Evolutionary conservation across 2,888 invertebrate genomes (phyloP).

Genomic region (Idaea dimidiata): DNA sequence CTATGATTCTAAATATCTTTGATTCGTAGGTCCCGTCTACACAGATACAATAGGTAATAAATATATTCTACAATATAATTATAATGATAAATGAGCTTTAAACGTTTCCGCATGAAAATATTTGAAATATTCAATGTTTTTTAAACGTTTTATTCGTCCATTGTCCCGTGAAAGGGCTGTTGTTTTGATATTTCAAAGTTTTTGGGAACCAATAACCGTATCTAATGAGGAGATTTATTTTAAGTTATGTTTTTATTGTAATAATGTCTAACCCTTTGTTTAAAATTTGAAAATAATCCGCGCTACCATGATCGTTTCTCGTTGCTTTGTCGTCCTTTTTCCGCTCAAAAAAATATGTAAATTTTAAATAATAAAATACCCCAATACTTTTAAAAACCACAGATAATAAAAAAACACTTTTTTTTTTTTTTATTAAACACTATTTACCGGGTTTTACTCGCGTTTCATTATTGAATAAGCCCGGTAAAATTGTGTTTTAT

Average conservation of each 20-base stretch:
- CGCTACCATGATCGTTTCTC: too few relatives aligned
- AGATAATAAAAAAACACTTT: too few relatives aligned
- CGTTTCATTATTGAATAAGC: too few relatives aligned
- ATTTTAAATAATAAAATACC: too few relatives aligned
- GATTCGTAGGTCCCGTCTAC: background rate
- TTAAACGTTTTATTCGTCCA: background rate
- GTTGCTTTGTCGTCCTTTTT: too few relatives aligned
- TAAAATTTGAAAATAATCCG: too few relatives aligned
- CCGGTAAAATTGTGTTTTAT: too few relatives aligned
- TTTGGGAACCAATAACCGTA: background rate
- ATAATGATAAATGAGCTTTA: background rate
- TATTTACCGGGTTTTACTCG: too few relatives aligned
- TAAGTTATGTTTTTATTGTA: background rate
- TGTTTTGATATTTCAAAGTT: background rate
- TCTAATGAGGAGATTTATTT: background rate
- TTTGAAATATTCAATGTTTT: background rate
- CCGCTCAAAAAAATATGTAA: too few relatives aligned
- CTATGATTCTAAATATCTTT: background rate
- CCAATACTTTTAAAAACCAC: too few relatives aligned
- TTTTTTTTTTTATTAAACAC: too few relatives aligned
- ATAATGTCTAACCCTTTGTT: too few relatives aligned
- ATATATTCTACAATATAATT: background rate
- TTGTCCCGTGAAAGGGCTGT: background rate
- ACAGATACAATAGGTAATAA: background rate
- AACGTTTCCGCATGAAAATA: background rate